Evolutionary conservation across 2,113 vertebrate genomes (phyloP), one percentile per base, ranked within the genome.

Genomic region (Chloropsis hardwickii): DNA sequence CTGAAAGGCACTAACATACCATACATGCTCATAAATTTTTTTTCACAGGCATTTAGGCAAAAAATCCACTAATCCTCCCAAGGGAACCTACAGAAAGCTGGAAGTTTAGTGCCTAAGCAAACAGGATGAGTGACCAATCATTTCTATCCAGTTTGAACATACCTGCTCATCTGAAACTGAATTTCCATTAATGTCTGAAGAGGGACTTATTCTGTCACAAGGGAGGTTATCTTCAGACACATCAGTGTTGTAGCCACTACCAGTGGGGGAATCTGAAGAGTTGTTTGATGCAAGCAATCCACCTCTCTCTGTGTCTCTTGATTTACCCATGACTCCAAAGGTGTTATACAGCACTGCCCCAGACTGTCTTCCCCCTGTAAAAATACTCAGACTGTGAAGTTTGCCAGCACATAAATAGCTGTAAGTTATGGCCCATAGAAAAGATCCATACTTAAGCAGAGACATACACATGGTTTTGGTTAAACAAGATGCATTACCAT

Each of bases 151-250:
- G 40, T 57, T 60, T 33, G 47, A 57, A 95, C 77, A 51, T 81
- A 99, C 99, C 98, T 99, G 99, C 80, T 99, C 99, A 72, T 99
- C 99, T 28, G 99, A 99, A 93, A 99, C 98, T 1, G 99, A 99
- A 95, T 99, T 98, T 74, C 98, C 98, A 77, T 99, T 99, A 74
- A 97, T 97, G 76, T 99, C 99, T 22, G 99, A 99, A 19, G 98
- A 96, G 24, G 99, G 99, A 96, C 98, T 99, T 62, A 98, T 94
- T 16, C 98, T 94, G 27, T 99, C 99, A 81, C 98, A 98, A 2
- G 99, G 98, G 78, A 99, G 98, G 94, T 99, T 99, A 96, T 99
- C 99, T 7, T 99, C 99, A 58, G 99, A 99, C 54, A 99, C 98
- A 70, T 99, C 99, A 3, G 99, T 99, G 97, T 99, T 99, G 86